These are phyloP conservation scores for Halocaridina rubra DNA, from an alignment of 2,888 invertebrate genomes.

Conservation along the genomic window DNA sequence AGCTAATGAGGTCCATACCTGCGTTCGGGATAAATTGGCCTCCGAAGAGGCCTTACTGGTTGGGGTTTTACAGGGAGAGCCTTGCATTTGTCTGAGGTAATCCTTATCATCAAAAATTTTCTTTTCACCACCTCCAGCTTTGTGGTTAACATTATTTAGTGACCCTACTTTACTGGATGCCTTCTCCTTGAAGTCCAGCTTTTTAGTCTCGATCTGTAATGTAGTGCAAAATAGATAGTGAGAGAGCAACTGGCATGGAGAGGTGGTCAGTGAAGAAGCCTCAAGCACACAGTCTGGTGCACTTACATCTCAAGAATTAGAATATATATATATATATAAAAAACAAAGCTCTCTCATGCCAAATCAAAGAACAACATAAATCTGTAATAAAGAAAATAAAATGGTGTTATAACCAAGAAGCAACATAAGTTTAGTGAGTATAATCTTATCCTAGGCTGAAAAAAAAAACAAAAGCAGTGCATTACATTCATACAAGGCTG, in stretches of 20 bases:
- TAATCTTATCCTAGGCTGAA: too few species aligned
- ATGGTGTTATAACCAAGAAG: too few species aligned
- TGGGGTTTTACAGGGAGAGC: conserved; percentile 61
- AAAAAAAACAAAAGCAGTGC: too few species aligned
- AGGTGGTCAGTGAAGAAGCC: too few species aligned
- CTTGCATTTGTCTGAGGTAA: conserved; percentile 80
- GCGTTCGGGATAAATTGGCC: conserved; percentile 42
- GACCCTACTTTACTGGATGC: conserved; percentile 94
- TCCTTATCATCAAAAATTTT: conserved; percentile 94
- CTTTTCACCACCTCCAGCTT: conserved; percentile 91
- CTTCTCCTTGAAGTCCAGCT: conserved; percentile 87
- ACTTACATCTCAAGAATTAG: too few species aligned
- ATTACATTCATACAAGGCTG: too few species aligned
- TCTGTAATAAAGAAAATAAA: too few species aligned
- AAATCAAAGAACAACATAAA: too few species aligned
- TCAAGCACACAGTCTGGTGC: too few species aligned
- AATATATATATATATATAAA: too few species aligned
- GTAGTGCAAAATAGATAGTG: conserved; percentile 31
- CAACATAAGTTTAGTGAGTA: too few species aligned
- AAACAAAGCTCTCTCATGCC: background rate
- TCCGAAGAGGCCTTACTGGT: conserved; percentile 55
- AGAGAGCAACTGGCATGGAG: background rate
- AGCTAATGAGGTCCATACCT: conserved; percentile 29
- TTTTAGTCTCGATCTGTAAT: conserved; percentile 77
- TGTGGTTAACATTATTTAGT: conserved; percentile 88